Evolutionary conservation across 30 jellyfish, hydroid and myxozoan species (phyloP).

Genomic region (Hydractinia echinata): DNA sequence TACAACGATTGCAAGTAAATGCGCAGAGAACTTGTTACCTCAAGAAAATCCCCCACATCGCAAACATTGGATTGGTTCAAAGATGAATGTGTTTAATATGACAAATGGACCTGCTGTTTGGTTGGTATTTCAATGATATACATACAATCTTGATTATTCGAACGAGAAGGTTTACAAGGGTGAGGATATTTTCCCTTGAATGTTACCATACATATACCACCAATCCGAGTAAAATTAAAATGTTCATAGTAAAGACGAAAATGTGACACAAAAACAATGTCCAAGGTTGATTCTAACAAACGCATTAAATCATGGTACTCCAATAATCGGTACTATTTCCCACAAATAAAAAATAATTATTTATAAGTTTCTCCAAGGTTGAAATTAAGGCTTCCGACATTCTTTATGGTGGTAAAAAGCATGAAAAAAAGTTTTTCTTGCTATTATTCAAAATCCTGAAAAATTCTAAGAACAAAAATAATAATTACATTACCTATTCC

Average conservation of each 20-base stretch:
- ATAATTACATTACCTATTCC: background rate
- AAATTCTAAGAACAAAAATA: background rate
- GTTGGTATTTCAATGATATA: conserved; percentile 49
- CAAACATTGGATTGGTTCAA: background rate
- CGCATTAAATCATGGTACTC: too few species aligned
- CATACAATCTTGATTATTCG: conserved; percentile 54
- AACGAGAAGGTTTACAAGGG: conserved; percentile 67
- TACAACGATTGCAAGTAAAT: too few species aligned
- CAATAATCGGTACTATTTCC: too few species aligned
- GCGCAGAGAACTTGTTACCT: background rate
- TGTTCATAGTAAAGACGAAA: background rate
- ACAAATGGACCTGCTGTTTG: conserved; percentile 43
- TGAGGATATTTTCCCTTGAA: conserved; percentile 59
- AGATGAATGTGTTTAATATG: background rate
- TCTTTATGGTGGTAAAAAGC: too few species aligned
- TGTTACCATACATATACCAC: conserved; percentile 53
- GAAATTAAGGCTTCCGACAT: too few species aligned
- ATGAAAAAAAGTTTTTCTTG: too few species aligned
- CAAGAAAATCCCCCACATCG: background rate
- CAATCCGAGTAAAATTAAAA: conserved; percentile 39
- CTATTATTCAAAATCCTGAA: too few species aligned
- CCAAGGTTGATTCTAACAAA: too few species aligned
- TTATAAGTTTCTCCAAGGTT: too few species aligned
- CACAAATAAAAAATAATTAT: too few species aligned
- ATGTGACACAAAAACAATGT: background rate